phyloP scores from a whole-genome alignment of 2,797 vertebrate species.

The Cossypha heuglini region DNA sequence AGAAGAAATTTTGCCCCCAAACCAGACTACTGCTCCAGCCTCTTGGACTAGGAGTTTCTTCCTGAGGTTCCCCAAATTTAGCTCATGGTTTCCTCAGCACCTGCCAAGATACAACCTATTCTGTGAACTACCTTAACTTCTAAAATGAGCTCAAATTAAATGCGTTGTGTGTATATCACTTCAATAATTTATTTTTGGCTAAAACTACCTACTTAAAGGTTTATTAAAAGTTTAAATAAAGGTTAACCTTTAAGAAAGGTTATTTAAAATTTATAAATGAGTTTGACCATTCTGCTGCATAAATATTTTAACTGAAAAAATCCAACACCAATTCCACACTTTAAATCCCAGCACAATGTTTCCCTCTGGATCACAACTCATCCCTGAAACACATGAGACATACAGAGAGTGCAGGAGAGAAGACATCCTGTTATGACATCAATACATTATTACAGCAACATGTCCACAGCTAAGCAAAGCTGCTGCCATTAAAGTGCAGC shows the following conservation, averaged over 20 bases:
- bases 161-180: background rate
- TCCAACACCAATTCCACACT: background rate
- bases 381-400: background rate
- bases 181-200: background rate
- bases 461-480: background rate
- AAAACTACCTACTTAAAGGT: background rate
- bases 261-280: background rate
- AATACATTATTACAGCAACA: background rate
- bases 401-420: background rate
- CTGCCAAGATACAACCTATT: background rate
- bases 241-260: too few relatives aligned
- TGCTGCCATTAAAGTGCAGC: background rate
- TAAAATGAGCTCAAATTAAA: background rate
- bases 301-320: background rate
- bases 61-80: background rate
- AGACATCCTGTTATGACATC: background rate
- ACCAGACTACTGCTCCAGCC: background rate
- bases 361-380: background rate
- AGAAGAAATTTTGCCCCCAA: background rate
- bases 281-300: background rate
- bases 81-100: background rate
- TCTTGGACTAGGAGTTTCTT: background rate
- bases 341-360: background rate
- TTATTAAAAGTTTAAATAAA: too few relatives aligned
- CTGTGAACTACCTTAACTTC: background rate